phyloP scores from a whole-genome alignment of 2,888 invertebrate species.

The Agriopis aurantiaria region DNA sequence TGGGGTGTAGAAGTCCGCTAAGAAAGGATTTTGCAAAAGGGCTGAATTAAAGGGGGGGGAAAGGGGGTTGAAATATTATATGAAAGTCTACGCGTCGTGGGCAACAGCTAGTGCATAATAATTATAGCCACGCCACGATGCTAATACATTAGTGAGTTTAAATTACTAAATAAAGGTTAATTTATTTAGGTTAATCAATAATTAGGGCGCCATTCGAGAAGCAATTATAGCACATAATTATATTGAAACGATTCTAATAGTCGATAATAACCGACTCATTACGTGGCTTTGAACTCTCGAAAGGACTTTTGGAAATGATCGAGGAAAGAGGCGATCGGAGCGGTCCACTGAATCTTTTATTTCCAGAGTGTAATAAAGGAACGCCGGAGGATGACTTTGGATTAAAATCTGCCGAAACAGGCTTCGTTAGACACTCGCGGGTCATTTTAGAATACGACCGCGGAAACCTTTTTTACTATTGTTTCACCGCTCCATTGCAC shows the following conservation, averaged over 20 bases:
- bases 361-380: background rate
- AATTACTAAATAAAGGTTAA: background rate
- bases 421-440: background rate
- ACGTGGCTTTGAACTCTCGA: slow-evolving; percentile 10
- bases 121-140: background rate
- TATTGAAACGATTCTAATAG: slow-evolving; percentile 24
- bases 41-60: too few relatives aligned
- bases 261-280: slow-evolving; percentile 20
- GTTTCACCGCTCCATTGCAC: too few relatives aligned
- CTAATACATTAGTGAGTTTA: background rate
- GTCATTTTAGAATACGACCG: background rate
- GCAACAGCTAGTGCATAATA: background rate
- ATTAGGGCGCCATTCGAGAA: slow-evolving; percentile 15
- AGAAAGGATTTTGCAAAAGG: too few relatives aligned
- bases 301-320: slow-evolving; percentile 10
- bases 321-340: slow-evolving; percentile 7
- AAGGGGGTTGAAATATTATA: too few relatives aligned
- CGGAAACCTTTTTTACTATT: background rate
- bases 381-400: background rate
- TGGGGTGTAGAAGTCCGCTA: too few relatives aligned
- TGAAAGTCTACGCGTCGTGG: too few relatives aligned
- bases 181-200: slow-evolving; percentile 1
- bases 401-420: slow-evolving; percentile 8
- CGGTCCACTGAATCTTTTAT: slow-evolving; percentile 8
- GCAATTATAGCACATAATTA: slow-evolving; percentile 22